A percentile compares a stretch with the other conserved stretches of the same genome.
phyloP scores from a whole-genome alignment of 2,797 vertebrate species.

The Crenuchus spilurus region DNA sequence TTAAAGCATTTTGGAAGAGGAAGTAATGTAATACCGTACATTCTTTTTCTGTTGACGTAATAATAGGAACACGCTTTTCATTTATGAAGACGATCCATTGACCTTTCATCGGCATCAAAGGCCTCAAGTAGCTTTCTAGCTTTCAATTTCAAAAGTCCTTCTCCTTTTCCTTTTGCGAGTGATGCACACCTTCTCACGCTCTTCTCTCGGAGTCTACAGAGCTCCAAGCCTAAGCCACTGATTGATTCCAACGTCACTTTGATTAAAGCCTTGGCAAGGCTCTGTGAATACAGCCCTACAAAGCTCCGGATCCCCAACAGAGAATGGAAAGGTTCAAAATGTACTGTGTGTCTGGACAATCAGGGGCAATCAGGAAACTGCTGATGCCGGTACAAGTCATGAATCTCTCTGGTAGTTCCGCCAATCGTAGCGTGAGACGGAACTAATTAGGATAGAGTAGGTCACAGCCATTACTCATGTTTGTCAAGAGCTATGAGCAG shows the following conservation, averaged over 20 bases:
- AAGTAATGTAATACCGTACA: constrained; percentile 23
- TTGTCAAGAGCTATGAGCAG: constrained; percentile 58
- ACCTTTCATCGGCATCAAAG: constrained; percentile 50
- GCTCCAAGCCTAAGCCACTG: constrained; percentile 58
- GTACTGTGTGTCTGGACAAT: constrained; percentile 56
- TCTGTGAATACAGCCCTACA: constrained; percentile 30
- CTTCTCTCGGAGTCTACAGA: constrained; percentile 21
- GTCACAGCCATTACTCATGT: constrained; percentile 65
- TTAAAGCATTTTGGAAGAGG: constrained; percentile 36
- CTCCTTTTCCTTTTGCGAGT: constrained; percentile 18
- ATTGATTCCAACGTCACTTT: constrained; percentile 61
- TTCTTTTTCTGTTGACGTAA: constrained; percentile 34
- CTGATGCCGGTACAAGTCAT: constrained; percentile 68
- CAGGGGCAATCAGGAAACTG: constrained; percentile 68
- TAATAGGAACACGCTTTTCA: constrained; percentile 37
- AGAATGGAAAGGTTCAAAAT: constrained; percentile 59
- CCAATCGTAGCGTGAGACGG: constrained; percentile 64
- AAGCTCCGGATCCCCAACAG: constrained; percentile 37
- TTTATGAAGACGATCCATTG: constrained; percentile 48
- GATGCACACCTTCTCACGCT: constrained; percentile 33
- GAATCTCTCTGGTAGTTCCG: constrained; percentile 63
- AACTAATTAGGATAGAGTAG: constrained; percentile 70
- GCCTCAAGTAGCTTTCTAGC: constrained; percentile 46
- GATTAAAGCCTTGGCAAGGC: constrained; percentile 55
- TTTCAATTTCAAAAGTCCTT: constrained; percentile 15